Evolutionary conservation across 2,797 vertebrate genomes (phyloP), one percentile per base, ranked within the genome.

Genomic region (Phrynocephalus vlangalii): DNA sequence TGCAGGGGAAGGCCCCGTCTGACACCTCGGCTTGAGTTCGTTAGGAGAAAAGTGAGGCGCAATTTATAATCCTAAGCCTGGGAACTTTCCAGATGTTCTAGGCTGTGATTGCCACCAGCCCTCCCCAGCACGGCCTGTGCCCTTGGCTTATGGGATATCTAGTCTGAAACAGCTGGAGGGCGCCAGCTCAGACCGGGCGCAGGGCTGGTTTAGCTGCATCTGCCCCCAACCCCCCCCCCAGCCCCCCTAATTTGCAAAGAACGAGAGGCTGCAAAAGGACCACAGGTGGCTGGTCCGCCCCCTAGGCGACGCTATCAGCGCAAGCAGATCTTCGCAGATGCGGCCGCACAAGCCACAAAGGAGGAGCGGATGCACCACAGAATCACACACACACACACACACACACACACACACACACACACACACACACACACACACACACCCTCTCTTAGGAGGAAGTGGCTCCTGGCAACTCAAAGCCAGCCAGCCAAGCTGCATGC

Each of bases 401-500:
- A 33, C 33, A 33, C 33, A 33, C 33, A 33, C 33, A 33, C 33
- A 33, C 33, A 33, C 33, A 33, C 33, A 33, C 33, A 33, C 33
- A 33, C 33, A 33, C 33, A 33, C 33, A 33, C 33, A 33, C 33
- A 33, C 33, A 33, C 33, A 33, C 33, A 33, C 33, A 33, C 33
- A 33, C 33, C 48, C 26, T 60, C 26, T 20, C 48, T 18, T 15
- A 50, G 63, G 50, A 56, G 71, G 82, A 88, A 71, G 50, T 79
- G 76, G 67, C 33, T 33, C 22, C 5, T 0, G 15, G 15, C 84
- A 82, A 84, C 67, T 88, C 87, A 88, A 84, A 84, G 75, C 76
- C 16, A 79, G 50, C 82, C 33, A 88, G 72, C 76, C 82, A 84
- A 20, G 67, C 4, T 28, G 15, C 82, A 66, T 1, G 16, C 5